Evolutionary conservation across 1,140 invertebrate species (phyloP), one percentile per base, ranked within the genome.

Genomic region (Rhyzopertha dominica): DNA sequence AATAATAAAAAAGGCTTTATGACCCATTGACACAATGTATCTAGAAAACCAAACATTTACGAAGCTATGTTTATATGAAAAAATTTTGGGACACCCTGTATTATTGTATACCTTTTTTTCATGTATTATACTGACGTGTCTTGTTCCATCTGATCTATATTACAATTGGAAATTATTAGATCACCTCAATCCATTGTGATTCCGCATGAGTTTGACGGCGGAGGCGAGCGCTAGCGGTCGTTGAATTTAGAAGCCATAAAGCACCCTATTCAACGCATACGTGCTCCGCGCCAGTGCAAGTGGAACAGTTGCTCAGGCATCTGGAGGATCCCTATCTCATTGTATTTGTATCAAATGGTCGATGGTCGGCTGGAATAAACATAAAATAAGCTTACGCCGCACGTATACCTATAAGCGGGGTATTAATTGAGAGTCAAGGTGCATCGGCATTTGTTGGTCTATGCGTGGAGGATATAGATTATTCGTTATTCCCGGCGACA

Each of bases 351-450:
- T 17, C 34, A 41, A 9, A 9, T 49, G 4, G 12, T 36, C 13
- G 37, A 35, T 50, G 51, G 43, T 41, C 44, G 23, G 41, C 36
- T 53, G 45, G 36, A 43, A 53, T 47, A 40, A 41, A 51, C 47
- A 51, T 51, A 49, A 54, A 57, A 54, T 54, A 57, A 57, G 55
- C 51, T 57, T 54, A 57, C 46, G 51, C 47, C 54, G 50, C 54
- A 56, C 54, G 55, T 54, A 46, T n/a, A n/a, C n/a, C n/a, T n/a
- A n/a, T 43, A 40, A 48, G 29, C 41, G 47, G 47, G 39, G 42
- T 50, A 54, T 57, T 57, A 54, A 57, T 57, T 57, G 55, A 47
- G 48, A 57, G 55, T 57, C 55, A 43, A 51, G 51, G 49, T 54
- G 55, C 55, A 51, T 57, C 51, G 52, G 55, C 49, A 57, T 57